phyloP scores from a whole-genome alignment of 2,888 invertebrate genomes.

The Calameuta pallipes region DNA sequence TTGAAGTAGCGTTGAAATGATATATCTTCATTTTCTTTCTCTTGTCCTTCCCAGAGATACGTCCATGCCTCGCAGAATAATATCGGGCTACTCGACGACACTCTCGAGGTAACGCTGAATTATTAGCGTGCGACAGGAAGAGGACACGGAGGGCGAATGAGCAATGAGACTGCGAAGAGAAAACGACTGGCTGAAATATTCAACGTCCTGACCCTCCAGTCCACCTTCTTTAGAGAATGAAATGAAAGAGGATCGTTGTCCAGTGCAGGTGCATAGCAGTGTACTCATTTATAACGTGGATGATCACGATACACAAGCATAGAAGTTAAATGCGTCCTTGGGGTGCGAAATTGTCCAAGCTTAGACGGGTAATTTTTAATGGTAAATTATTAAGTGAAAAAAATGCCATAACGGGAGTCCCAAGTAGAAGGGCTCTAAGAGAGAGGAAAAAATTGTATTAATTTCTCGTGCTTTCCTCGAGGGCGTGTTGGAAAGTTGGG shows the following conservation, averaged over 20 bases:
- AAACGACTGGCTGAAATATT: not conserved
- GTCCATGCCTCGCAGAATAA: not conserved
- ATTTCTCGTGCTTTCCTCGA: not conserved
- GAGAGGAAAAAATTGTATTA: not conserved
- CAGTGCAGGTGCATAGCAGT: not conserved
- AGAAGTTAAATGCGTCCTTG: not conserved
- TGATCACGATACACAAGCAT: not conserved
- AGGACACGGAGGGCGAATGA: not conserved
- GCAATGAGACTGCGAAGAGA: not conserved
- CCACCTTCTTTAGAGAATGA: not conserved
- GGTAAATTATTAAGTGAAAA: not conserved
- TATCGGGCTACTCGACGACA: not conserved
- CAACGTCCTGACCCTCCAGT: not conserved
- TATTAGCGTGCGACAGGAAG: not conserved
- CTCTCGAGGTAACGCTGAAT: not conserved
- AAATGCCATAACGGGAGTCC: not conserved
- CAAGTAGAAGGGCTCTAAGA: not conserved
- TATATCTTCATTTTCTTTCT: not conserved
- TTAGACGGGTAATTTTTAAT: not conserved
- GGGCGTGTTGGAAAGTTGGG: not conserved
- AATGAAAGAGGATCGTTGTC: not conserved
- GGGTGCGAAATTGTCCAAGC: not conserved
- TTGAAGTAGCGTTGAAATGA: not conserved
- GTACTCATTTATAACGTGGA: not conserved
- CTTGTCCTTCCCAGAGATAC: not conserved